Percentiles rank a stretch among this genome's conserved stretches.
Evolutionary conservation across 2,113 vertebrate genomes (phyloP).

Genomic region (Lagopus leucura): DNA sequence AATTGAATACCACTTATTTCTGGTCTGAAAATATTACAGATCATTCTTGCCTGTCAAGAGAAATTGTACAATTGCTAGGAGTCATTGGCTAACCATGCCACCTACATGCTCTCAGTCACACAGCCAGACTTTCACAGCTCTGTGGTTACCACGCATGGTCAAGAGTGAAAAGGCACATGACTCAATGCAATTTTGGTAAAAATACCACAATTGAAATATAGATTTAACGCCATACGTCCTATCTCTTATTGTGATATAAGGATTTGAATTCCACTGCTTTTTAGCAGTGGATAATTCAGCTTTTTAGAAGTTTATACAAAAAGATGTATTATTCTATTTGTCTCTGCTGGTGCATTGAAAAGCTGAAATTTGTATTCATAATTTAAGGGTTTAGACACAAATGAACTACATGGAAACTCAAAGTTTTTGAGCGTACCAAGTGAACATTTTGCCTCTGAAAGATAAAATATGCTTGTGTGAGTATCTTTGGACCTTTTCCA

Average conservation of each 20-base stretch:
- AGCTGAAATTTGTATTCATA: background rate
- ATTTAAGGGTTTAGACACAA: background rate
- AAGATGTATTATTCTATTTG: background rate
- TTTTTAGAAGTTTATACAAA: background rate
- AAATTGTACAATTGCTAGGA: background rate
- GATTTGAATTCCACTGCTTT: background rate
- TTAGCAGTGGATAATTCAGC: background rate
- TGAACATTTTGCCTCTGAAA: background rate
- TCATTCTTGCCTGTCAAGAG: background rate
- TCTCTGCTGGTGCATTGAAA: rapidly evolving
- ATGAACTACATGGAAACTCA: background rate
- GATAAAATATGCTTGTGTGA: background rate
- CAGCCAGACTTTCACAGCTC: background rate
- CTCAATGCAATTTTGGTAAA: background rate
- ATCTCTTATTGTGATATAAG: background rate
- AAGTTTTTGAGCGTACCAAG: background rate
- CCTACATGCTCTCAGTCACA: rapidly evolving
- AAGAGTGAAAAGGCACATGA: background rate
- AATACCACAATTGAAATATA: background rate
- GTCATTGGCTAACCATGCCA: background rate
- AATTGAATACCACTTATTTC: background rate
- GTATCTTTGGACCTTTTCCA: background rate
- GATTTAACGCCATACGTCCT: background rate
- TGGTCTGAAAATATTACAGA: background rate
- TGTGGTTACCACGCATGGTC: background rate